Conservation (phyloP, 2,113 vertebrate species). For the Mobula birostris region DNA sequence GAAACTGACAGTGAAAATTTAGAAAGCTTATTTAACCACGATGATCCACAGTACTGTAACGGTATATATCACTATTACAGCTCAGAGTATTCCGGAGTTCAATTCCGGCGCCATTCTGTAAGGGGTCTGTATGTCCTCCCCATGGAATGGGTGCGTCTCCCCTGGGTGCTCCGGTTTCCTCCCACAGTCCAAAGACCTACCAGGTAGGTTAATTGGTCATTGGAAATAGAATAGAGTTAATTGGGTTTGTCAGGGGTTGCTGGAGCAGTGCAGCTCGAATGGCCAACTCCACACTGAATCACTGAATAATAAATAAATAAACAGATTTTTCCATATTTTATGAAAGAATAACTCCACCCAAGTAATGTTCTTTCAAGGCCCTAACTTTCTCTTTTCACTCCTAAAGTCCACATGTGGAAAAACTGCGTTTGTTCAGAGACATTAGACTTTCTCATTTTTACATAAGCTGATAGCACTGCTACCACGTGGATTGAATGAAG, state of each 20-base stretch:
- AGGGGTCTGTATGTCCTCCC: too few species aligned
- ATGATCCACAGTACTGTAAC: not conserved
- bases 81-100: too few species aligned
- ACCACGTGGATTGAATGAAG: slow-evolving; percentile 8
- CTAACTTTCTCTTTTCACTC: not conserved
- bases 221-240: too few species aligned
- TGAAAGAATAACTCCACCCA: not conserved
- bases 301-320: not conserved
- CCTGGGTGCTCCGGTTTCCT: too few species aligned
- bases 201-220: too few species aligned
- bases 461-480: not conserved
- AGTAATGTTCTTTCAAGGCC: not conserved
- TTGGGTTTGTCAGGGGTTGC: too few species aligned
- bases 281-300: too few species aligned
- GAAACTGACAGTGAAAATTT: not conserved
- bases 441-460: not conserved
- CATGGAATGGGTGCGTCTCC: too few species aligned
- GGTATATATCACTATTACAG: too few species aligned
- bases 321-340: not conserved
- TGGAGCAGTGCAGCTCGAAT: too few species aligned
- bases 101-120: too few species aligned
- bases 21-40: not conserved
- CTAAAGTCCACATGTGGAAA: not conserved
- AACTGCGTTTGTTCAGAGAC: not conserved
- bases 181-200: too few species aligned